Percentiles rank a stretch among this genome's conserved stretches.
phyloP scores from a whole-genome alignment of 2,888 invertebrate species.

The Lampropteryx suffumata region DNA sequence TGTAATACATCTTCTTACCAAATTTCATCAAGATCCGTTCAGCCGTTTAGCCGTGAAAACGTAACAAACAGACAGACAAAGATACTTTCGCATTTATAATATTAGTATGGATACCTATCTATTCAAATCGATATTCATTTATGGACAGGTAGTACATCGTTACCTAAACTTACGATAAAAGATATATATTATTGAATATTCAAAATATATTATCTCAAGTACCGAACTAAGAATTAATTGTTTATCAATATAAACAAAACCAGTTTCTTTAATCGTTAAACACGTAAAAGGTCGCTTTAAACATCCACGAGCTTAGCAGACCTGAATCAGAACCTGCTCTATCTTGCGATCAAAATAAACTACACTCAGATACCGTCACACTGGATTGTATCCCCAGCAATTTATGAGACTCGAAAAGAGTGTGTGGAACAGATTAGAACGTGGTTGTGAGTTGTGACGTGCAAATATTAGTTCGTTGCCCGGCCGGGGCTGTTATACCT shows the following conservation, averaged over 20 bases:
- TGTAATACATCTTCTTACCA: no score
- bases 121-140: no score
- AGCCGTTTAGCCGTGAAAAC: no score
- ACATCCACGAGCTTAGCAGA: conserved; percentile 12
- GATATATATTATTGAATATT: no score
- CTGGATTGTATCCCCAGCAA: conserved; percentile 9
- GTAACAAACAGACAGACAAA: no score
- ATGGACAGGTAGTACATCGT: no score
- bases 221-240: no score
- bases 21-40: no score
- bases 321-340: conserved; percentile 18
- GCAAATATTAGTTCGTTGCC: conserved; percentile 54
- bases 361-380: conserved; percentile 3
- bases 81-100: no score
- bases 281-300: not conserved
- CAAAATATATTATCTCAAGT: no score
- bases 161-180: no score
- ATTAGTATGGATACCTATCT: no score
- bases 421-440: conserved; percentile 33
- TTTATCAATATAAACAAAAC: not conserved
- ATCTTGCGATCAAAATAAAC: conserved; percentile 22
- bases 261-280: conserved; percentile 1
- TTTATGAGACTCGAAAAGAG: conserved; percentile 28
- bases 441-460: conserved; percentile 41
- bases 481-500: conserved; percentile 34